A percentile compares a stretch with the other conserved stretches of the same genome.
These are phyloP conservation scores for Cygnus atratus DNA, from an alignment of 2,113 vertebrate species.

Conservation along the genomic window DNA sequence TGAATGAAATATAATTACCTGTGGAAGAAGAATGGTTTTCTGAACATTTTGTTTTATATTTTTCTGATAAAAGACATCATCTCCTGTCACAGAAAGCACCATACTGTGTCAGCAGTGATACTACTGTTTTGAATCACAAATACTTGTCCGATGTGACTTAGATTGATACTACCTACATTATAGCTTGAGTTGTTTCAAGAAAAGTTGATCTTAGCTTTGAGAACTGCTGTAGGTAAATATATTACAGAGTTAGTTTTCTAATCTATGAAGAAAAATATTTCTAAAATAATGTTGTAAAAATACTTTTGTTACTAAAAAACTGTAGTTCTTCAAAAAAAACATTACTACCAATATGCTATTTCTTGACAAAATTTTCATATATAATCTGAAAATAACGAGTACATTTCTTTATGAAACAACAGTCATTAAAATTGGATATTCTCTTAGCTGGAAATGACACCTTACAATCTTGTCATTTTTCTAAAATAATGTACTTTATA, in stretches of 20 bases:
- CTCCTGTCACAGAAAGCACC: neutral
- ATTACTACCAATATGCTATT: neutral
- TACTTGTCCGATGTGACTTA: neutral
- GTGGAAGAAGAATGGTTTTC: neutral
- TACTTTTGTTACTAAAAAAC: neutral
- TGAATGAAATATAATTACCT: neutral
- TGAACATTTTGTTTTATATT: neutral
- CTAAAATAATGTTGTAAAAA: neutral
- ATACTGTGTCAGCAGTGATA: rapidly evolving
- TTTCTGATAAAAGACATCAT: neutral
- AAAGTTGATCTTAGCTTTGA: neutral
- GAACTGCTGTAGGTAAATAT: neutral
- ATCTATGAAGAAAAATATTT: neutral
- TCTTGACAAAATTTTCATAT: conserved; percentile 12
- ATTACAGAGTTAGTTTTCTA: neutral
- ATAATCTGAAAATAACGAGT: conserved; percentile 17
- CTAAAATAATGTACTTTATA: conserved; percentile 28
- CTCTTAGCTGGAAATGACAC: conserved; percentile 29
- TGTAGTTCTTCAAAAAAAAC: neutral
- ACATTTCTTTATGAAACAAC: conserved; percentile 49
- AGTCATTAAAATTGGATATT: conserved; percentile 46
- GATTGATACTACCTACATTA: rapidly evolving
- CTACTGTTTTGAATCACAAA: neutral
- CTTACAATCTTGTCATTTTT: conserved; percentile 31
- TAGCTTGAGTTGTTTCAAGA: neutral